These are phyloP conservation scores for Ochotona curzoniae DNA, from an alignment of 2,113 vertebrate genomes.

Conservation along the genomic window DNA sequence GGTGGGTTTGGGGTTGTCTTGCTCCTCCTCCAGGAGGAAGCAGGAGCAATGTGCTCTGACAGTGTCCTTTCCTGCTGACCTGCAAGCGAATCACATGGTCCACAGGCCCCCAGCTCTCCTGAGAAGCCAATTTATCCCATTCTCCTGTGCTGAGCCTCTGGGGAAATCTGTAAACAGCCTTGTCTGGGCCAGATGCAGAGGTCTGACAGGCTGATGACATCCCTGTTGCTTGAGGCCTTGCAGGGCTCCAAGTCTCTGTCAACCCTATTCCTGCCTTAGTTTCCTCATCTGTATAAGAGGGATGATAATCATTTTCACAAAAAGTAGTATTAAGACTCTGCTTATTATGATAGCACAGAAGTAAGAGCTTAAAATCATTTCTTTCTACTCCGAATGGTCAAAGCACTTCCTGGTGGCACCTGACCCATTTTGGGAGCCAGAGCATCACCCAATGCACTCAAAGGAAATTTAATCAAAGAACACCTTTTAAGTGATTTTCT, in stretches of 20 bases:
- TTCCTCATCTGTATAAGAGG: not conserved
- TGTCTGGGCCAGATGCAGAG: not conserved
- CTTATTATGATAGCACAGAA: not conserved
- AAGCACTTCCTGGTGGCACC: not conserved
- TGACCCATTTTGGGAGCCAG: not conserved
- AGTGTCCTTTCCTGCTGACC: not conserved
- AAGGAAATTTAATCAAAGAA: not conserved
- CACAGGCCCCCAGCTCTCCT: not conserved
- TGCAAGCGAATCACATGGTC: not conserved
- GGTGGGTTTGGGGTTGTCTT: not conserved
- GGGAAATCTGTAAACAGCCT: not conserved
- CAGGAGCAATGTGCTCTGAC: not conserved
- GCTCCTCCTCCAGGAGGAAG: not conserved
- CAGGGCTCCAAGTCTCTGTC: not conserved
- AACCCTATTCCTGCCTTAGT: not conserved
- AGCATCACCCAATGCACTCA: not conserved
- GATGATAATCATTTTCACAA: no score
- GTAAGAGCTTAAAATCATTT: slow-evolving; percentile 28
- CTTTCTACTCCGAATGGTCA: not conserved
- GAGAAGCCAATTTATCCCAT: not conserved
- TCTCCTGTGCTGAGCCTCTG: not conserved
- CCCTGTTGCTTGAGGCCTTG: not conserved
- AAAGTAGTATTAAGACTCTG: no score
- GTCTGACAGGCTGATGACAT: not conserved
- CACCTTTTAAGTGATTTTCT: slow-evolving; percentile 19